These are phyloP conservation scores for Trichoplusia ni DNA, from an alignment of 1,140 invertebrate species.

Conservation along the genomic window DNA sequence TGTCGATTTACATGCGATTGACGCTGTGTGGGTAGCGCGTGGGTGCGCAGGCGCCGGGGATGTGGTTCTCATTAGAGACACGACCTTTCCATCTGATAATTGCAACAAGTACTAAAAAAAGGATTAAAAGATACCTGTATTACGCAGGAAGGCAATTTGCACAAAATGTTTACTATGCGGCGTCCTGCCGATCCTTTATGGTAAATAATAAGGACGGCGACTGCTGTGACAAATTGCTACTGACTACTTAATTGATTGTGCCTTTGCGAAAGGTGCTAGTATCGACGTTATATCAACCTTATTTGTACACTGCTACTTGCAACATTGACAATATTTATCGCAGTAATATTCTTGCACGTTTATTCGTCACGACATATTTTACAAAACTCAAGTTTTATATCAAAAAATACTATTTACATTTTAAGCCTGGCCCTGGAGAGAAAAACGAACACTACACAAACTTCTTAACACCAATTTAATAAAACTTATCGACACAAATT, in stretches of 20 bases:
- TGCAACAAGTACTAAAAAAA: slow-evolving; percentile 42
- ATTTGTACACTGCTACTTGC: neutral
- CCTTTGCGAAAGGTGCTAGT: slow-evolving; percentile 1
- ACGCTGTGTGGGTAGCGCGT: slow-evolving; percentile 46
- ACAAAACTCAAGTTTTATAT: too few species aligned
- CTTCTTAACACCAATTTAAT: too few species aligned
- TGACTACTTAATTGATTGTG: slow-evolving; percentile 2
- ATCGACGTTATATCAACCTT: neutral
- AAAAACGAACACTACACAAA: too few species aligned
- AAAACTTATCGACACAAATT: too few species aligned
- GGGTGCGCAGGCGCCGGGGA: slow-evolving; percentile 49
- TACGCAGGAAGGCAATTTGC: slow-evolving; percentile 1
- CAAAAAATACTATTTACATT: too few species aligned
- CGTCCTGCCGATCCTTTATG: slow-evolving; percentile 14
- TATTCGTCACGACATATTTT: too few species aligned
- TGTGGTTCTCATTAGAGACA: slow-evolving; percentile 30
- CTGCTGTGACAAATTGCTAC: slow-evolving; percentile 5
- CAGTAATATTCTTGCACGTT: too few species aligned
- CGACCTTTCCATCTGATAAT: slow-evolving; percentile 66
- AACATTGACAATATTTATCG: too few species aligned
- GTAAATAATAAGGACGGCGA: slow-evolving; percentile 12
- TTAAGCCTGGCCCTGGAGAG: too few species aligned
- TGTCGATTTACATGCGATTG: slow-evolving; percentile 44
- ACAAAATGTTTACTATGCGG: slow-evolving; percentile 9
- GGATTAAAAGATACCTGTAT: slow-evolving; percentile 9